Base-by-base conservation (phyloP, 2,797 vertebrate species). In the Cichlasoma orientale region DNA sequence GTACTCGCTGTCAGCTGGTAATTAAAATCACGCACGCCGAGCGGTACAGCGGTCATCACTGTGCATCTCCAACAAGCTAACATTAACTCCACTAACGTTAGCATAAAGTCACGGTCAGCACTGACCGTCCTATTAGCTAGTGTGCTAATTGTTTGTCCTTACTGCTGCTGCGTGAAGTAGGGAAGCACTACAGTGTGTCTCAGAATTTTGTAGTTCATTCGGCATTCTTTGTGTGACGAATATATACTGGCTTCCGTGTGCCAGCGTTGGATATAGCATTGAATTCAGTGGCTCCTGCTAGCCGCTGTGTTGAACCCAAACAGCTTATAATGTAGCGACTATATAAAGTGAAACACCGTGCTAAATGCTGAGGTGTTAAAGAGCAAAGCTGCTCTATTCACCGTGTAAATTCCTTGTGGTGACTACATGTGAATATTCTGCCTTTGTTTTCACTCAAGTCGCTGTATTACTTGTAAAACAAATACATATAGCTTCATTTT, bases 1-100 rank as follows among this genome's bases (percentile, higher is more conserved):
- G n/a, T 56, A 50, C 79, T 84, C 71, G 41, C 80, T 79, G 82
- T 86, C 75, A 85, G 23, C 75, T 57, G 77, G 69, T 27, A 74
- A 88, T 86, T 76, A 75, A 80, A 81, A 74, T 52, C 38, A 41
- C 25, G 19, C 57, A 38, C 18, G 55, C 33, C 33, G 75, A 57
- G 47, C 54, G 18, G 72, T 44, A 69, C 19, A 47, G 12, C 72
- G 23, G 44, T 56, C 72, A 25, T 29, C 63, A 13, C 55, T 81
- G 74, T 78, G 27, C 59, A 53, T 68, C 75, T 75, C 71, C 55
- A 12, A 52, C 77, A 57, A 63, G 90, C 92, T 90, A 90, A 84
- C 85, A 80, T 74, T 85, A 83, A 89, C 72, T 84, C 83, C 78
- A 59, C 31, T 13, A 33, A 71, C 41, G 81, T 77, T 77, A 84